Evolutionary conservation across 2,113 vertebrate genomes (phyloP).

Genomic region (Ochotona curzoniae): DNA sequence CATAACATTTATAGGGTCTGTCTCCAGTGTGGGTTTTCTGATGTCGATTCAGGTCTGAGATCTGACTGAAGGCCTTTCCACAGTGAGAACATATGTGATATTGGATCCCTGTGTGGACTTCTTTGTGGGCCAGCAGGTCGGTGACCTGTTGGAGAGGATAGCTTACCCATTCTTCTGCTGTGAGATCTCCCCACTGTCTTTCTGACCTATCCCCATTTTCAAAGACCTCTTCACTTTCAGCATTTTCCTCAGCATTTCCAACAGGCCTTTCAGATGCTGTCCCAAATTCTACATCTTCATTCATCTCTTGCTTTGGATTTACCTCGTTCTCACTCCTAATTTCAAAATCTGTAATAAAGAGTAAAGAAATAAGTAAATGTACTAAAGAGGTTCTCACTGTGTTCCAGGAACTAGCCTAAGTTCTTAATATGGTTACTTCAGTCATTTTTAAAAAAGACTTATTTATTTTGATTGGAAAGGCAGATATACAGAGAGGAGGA

Average conservation of each 20-base stretch:
- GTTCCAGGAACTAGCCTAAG: not conserved
- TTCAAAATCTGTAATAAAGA: conserved; percentile 77
- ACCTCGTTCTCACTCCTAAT: conserved; percentile 74
- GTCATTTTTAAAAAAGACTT: no score
- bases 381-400: not conserved
- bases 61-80: conserved; percentile 81
- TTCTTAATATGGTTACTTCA: conserved; percentile 20
- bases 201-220: conserved; percentile 60
- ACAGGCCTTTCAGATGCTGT: conserved; percentile 62
- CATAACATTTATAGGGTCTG: conserved; percentile 81
- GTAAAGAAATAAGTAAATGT: not conserved
- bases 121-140: conserved; percentile 77
- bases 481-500: no score
- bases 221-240: conserved; percentile 74
- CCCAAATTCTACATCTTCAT: conserved; percentile 71
- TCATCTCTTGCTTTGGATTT: conserved; percentile 74
- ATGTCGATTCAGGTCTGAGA: conserved; percentile 80
- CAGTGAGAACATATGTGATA: conserved; percentile 81
- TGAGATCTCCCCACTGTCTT: conserved; percentile 73
- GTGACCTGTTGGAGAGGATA: conserved; percentile 81
- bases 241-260: conserved; percentile 57
- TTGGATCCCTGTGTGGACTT: conserved; percentile 68
- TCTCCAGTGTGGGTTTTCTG: conserved; percentile 80
- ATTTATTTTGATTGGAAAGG: no score
- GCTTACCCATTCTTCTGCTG: conserved; percentile 79